These are phyloP conservation scores for Melanerpes formicivorus DNA, from an alignment of 2,113 vertebrate species.

Conservation along the genomic window DNA sequence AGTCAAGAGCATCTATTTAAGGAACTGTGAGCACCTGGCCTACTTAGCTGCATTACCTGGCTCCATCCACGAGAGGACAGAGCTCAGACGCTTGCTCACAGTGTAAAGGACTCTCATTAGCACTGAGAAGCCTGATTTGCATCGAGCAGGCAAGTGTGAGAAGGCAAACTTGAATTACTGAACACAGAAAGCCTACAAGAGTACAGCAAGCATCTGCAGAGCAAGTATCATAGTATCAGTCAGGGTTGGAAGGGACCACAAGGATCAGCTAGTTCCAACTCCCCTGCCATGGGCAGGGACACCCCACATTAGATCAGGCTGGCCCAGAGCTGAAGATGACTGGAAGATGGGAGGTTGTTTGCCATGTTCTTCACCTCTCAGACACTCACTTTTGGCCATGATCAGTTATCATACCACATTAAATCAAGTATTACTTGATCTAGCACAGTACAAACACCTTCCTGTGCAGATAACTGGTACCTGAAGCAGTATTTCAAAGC, in stretches of 20 bases:
- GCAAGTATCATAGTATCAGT: not conserved
- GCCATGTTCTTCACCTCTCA: not conserved
- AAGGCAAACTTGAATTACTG: not conserved
- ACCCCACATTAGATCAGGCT: too few relatives aligned
- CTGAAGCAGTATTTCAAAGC: not conserved
- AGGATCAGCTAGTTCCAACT: too few relatives aligned
- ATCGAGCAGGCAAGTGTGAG: fast-evolving
- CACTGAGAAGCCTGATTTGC: not conserved
- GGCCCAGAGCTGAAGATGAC: fast-evolving
- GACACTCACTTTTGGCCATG: not conserved
- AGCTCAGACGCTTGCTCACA: not conserved
- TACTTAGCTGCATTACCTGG: not conserved
- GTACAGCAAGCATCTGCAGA: not conserved
- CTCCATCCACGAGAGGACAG: not conserved
- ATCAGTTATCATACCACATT: not conserved
- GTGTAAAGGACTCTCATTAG: not conserved
- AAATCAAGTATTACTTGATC: not conserved
- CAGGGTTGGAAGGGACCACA: too few relatives aligned
- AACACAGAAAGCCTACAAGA: not conserved
- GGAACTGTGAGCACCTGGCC: fast-evolving
- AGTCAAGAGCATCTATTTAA: fast-evolving
- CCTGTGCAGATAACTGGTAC: not conserved
- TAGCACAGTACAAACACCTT: not conserved
- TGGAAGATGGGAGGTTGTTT: not conserved
- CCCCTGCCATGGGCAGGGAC: too few relatives aligned